Evolutionary conservation across 2,113 vertebrate species (phyloP).

Genomic region (Erpornis zantholeuca): DNA sequence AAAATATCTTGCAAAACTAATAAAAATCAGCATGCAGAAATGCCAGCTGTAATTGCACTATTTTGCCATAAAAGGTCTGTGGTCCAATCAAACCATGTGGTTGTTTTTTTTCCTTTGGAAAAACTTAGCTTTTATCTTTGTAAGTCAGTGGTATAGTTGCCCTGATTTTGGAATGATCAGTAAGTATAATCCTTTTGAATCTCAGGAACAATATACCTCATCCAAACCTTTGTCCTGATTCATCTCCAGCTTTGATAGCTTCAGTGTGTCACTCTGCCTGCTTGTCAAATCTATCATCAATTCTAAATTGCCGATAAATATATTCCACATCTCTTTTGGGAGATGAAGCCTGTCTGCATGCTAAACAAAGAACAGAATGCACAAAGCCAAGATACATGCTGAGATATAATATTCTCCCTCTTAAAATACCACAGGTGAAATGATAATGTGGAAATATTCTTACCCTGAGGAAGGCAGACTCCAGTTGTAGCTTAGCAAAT

Average conservation of each 20-base stretch:
- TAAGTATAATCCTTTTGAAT: slow-evolving; percentile 28
- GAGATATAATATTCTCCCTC: slow-evolving; percentile 3
- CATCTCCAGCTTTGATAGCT: slow-evolving; percentile 29
- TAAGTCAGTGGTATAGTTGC: background rate
- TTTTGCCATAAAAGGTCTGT: slow-evolving; percentile 37
- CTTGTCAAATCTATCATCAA: slow-evolving; percentile 48
- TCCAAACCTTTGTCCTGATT: slow-evolving; percentile 48
- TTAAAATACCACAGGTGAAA: slow-evolving; percentile 46
- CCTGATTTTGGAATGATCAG: slow-evolving; percentile 33
- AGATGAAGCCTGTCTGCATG: slow-evolving; percentile 40
- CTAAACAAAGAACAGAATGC: slow-evolving; percentile 35
- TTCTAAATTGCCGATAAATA: slow-evolving; percentile 49
- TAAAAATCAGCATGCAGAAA: slow-evolving; percentile 33
- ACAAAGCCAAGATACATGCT: background rate
- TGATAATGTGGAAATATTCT: slow-evolving; percentile 65
- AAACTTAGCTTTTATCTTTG: slow-evolving; percentile 25
- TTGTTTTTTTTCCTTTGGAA: background rate
- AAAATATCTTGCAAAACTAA: slow-evolving; percentile 40
- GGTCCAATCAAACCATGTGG: background rate
- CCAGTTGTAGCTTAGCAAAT: slow-evolving; percentile 75
- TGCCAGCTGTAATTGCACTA: slow-evolving; percentile 23
- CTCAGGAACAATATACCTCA: slow-evolving; percentile 46
- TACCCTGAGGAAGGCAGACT: slow-evolving; percentile 74
- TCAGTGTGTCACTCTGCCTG: background rate
- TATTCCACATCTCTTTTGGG: slow-evolving; percentile 31